Conservation (phyloP, 2,113 vertebrate species). For the Eulacestoma nigropectus region DNA sequence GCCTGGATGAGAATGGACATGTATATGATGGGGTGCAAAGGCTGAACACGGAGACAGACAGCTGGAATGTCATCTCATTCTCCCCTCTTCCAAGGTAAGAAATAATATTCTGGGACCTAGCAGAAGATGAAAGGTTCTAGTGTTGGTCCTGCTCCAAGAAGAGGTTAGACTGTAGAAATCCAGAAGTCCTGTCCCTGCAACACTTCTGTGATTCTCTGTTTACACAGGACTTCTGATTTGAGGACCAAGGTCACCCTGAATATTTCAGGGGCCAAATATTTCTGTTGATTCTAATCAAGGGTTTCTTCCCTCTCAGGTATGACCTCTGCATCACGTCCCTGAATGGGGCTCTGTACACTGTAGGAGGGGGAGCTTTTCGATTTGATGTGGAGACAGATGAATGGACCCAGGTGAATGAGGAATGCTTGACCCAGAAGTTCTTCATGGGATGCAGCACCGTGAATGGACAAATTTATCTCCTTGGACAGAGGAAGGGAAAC, state of each 20-base stretch:
- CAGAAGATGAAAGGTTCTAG: background rate
- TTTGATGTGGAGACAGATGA: slow-evolving; percentile 82
- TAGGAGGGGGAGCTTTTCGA: slow-evolving; percentile 81
- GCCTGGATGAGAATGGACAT: slow-evolving; percentile 86
- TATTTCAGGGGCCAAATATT: background rate
- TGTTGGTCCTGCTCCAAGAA: background rate
- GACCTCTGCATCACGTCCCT: slow-evolving; percentile 83
- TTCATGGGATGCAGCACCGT: slow-evolving; percentile 81
- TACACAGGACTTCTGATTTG: background rate
- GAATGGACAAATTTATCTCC: slow-evolving; percentile 79
- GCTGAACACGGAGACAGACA: slow-evolving; percentile 68
- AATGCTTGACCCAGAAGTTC: slow-evolving; percentile 77
- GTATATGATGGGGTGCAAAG: slow-evolving; percentile 83
- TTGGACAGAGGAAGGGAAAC: slow-evolving; percentile 80
- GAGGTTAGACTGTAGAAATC: background rate
- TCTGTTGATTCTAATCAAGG: background rate
- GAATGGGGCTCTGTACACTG: slow-evolving; percentile 83
- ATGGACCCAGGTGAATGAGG: slow-evolving; percentile 81
- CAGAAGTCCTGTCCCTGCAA: background rate
- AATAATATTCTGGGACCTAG: background rate
- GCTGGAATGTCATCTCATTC: slow-evolving; percentile 83
- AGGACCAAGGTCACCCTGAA: background rate
- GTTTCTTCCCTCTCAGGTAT: slow-evolving; percentile 70
- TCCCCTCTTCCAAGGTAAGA: slow-evolving; percentile 68
- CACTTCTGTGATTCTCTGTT: background rate